A percentile compares a stretch with the other conserved stretches of the same genome.
Conservation (phyloP, 2,113 vertebrate genomes). For the Oncorhynchus mykiss region DNA sequence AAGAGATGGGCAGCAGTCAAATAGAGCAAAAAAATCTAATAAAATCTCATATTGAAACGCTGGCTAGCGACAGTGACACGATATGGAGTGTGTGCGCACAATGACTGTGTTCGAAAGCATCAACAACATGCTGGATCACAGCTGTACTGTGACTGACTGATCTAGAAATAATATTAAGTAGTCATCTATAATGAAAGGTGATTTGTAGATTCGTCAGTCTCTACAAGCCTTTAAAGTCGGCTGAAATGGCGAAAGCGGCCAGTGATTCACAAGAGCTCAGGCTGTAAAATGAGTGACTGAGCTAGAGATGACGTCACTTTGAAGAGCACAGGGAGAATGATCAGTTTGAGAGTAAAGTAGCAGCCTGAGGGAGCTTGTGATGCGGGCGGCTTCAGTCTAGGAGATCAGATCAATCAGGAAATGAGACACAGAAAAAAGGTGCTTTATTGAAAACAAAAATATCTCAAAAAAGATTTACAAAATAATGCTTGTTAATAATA, state of each 20-base stretch:
- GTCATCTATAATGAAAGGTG: too few relatives aligned
- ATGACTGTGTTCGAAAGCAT: not conserved
- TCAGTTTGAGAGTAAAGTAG: conserved; percentile 26
- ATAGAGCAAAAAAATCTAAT: not conserved
- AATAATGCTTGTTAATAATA: conserved; percentile 65
- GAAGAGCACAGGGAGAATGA: conserved; percentile 63
- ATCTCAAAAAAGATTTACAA: conserved; percentile 63
- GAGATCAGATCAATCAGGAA: conserved; percentile 38
- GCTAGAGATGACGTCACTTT: conserved; percentile 71
- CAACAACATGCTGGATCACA: too few relatives aligned
- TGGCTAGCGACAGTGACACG: not conserved
- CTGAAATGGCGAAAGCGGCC: not conserved
- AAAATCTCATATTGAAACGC: not conserved
- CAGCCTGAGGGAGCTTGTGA: conserved; percentile 14
- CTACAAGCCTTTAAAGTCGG: too few relatives aligned
- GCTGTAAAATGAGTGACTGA: conserved; percentile 30
- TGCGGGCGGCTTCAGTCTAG: not conserved
- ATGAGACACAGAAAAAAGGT: conserved; percentile 73
- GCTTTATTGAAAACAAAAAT: conserved; percentile 77
- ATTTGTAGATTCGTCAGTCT: too few relatives aligned
- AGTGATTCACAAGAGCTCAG: not conserved
- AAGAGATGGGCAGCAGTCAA: not conserved
- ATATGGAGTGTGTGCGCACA: not conserved
- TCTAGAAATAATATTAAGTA: too few relatives aligned
- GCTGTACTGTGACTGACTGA: too few relatives aligned